Conservation (phyloP, 1,140 invertebrate species). For the Brachionus asplanchnoidis region DNA sequence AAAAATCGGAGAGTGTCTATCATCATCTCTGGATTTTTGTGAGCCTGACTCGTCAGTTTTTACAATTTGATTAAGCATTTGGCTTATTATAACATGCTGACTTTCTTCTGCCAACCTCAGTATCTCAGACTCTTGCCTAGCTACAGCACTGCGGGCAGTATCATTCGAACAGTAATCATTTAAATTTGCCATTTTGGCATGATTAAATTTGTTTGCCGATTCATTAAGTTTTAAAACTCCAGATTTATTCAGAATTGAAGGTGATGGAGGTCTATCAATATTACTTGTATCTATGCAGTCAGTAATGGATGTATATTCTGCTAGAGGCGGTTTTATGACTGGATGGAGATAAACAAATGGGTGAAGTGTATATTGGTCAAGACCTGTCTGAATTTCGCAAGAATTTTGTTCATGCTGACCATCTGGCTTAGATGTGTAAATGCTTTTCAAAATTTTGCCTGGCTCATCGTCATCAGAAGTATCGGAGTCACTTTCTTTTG, state of each 20-base stretch:
- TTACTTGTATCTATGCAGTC: slow-evolving; percentile 33
- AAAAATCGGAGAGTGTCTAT: background rate
- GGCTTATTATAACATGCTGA: slow-evolving; percentile 37
- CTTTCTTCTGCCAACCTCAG: slow-evolving; percentile 34
- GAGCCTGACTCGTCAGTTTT: background rate
- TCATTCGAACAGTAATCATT: slow-evolving; percentile 15
- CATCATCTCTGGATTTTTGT: background rate
- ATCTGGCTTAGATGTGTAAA: background rate
- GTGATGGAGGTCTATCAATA: slow-evolving; percentile 33
- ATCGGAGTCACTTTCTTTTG: background rate
- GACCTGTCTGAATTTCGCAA: background rate
- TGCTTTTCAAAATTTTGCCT: background rate
- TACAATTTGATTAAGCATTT: slow-evolving; percentile 39
- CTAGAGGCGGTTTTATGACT: slow-evolving; percentile 12
- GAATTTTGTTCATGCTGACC: background rate
- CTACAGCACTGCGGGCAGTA: slow-evolving; percentile 19
- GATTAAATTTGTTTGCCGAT: background rate
- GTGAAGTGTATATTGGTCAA: background rate
- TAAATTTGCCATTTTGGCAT: background rate
- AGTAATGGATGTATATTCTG: slow-evolving; percentile 29
- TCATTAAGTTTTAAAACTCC: background rate
- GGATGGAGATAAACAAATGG: slow-evolving; percentile 29
- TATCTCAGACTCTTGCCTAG: slow-evolving; percentile 32
- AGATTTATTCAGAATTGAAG: slow-evolving; percentile 3
- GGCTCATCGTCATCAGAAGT: background rate